Base-by-base conservation (phyloP, 2,797 vertebrate species). In the Threskiornis aethiopicus region DNA sequence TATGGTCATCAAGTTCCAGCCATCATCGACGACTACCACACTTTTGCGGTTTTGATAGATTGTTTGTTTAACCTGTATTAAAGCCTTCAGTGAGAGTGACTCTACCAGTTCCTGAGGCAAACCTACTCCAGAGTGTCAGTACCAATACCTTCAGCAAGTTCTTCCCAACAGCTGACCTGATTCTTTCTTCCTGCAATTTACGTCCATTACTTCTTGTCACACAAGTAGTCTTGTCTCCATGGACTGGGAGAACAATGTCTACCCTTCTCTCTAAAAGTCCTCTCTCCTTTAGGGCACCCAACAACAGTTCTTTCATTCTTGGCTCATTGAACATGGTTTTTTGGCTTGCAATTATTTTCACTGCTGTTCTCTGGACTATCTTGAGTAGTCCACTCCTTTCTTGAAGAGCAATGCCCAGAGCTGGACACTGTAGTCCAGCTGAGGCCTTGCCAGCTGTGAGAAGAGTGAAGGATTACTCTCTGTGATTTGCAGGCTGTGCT, bases 21-120 rank as follows among this genome's bases (percentile, higher is more conserved):
- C 44, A 25, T 51, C 66, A 64, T 29, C 37, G 24, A 31, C 0
- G 2, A 41, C 42, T 69, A 31, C 7, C 0, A 0, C 17, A 21
- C 57, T 90, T 81, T 71, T 82, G 67, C 0, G 0, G n/a, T 59
- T 85, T 67, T 0, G 0, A 29, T 54, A 67, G n/a, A 10, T 15
- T 46, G 11, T 18, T 91, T 88, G 52, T 84, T 90, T 89, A 64
- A 83, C 31, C 20, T 70, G 18, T 19, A 61, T 64, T 49, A 70
- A 96, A 95, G 37, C 26, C 41, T 90, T 64, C 44, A 28, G 41
- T 42, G 33, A 77, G 26, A 84, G 8, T 0, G 0, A 28, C 37
- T 65, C 26, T 25, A 6, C 3, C 20, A 66, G 55, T n/a, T 93
- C 46, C 46, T 9, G 19, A 86, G 54, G 16, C 35, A 92, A 82